phyloP scores from a whole-genome alignment of 2,888 invertebrate genomes.

The Neoitamus cyanurus region DNA sequence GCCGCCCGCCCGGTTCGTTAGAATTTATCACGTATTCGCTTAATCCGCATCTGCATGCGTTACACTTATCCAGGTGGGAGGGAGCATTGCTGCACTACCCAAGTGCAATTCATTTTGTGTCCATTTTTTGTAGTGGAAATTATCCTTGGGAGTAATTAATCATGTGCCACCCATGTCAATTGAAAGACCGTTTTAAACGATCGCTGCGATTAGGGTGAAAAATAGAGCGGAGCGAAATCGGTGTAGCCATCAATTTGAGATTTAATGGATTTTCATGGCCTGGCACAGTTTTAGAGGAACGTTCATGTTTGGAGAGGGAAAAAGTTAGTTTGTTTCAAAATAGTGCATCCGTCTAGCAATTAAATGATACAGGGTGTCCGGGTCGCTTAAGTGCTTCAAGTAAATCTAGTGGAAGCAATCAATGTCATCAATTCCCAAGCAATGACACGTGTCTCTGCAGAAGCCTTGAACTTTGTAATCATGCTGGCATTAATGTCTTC shows the following conservation, averaged over 20 bases:
- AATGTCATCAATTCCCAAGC: background rate
- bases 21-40: slow-evolving; percentile 4
- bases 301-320: background rate
- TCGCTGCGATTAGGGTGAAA: background rate
- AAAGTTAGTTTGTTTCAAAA: background rate
- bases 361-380: background rate
- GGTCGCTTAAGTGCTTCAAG: background rate
- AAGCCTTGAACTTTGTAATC: background rate
- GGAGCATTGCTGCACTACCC: background rate
- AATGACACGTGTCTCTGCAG: background rate
- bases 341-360: background rate
- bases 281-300: background rate
- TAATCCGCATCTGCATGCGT: background rate
- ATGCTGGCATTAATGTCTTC: background rate
- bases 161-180: background rate
- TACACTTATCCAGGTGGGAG: background rate
- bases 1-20: background rate
- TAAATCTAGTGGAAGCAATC: background rate
- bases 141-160: slow-evolving; percentile 9
- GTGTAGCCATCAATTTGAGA: background rate
- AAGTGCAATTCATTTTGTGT: background rate
- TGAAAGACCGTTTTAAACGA: background rate
- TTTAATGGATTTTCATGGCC: background rate
- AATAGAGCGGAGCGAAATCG: background rate
- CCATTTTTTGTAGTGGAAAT: background rate